Percentiles rank a stretch among this genome's conserved stretches.
Conservation (phyloP, 2,113 vertebrate species). For the Podarcis cretensis region DNA sequence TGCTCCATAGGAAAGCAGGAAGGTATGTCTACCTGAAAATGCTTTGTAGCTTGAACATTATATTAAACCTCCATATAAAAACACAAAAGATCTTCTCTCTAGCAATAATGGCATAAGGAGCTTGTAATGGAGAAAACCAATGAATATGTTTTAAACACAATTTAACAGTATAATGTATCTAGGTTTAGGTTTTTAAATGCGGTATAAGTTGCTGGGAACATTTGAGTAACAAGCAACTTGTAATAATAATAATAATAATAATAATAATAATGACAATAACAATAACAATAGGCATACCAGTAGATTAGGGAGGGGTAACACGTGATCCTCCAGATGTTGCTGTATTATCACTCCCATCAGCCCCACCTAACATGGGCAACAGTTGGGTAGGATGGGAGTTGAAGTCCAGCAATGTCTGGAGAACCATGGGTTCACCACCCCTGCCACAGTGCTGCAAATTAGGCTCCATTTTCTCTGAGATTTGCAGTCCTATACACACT, state of each 20-base stretch:
- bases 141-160: not conserved
- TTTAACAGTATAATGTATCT: no score
- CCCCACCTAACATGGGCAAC: no score
- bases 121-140: not conserved
- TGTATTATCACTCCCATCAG: no score
- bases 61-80: not conserved
- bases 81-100: not conserved
- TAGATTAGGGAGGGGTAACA: not conserved
- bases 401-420: not conserved
- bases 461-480: not conserved
- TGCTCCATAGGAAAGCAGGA: not conserved
- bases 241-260: no score
- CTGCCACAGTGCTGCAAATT: not conserved
- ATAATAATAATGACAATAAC: no score
- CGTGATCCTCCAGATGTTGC: not conserved
- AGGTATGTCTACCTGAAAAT: conserved; percentile 31
- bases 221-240: no score
- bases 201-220: no score
- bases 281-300: not conserved
- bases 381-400: no score
- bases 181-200: no score
- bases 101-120: not conserved
- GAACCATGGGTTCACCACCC: no score
- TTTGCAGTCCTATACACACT: not conserved
- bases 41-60: not conserved